Evolutionary conservation across 2,797 vertebrate species (phyloP).

Genomic region (Alouatta caraya): DNA sequence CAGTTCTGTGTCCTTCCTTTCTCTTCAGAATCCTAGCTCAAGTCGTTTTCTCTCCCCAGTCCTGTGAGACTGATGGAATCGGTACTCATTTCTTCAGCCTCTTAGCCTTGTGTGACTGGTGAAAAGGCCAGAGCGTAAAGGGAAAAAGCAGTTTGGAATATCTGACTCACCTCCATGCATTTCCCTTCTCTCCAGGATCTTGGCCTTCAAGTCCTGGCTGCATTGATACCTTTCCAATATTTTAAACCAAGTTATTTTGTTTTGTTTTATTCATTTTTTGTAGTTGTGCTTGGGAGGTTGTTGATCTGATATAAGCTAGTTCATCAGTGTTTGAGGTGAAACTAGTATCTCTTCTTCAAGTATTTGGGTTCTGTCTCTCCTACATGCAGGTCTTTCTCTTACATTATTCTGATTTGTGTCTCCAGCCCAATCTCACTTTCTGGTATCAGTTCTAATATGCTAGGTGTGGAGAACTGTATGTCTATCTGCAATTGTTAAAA

Average conservation of each 20-base stretch:
- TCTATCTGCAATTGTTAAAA: neutral
- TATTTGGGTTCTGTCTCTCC: neutral
- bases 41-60: neutral
- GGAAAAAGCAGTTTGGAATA: neutral
- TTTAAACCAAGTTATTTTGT: neutral
- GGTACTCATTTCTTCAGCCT: neutral
- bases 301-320: neutral
- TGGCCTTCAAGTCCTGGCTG: slow-evolving; percentile 1
- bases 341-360: neutral
- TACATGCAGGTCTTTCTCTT: neutral
- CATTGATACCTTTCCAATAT: neutral
- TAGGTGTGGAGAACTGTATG: neutral
- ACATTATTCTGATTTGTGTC: neutral
- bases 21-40: neutral
- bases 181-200: neutral
- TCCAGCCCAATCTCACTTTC: neutral
- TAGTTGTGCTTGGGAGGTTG: neutral
- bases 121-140: neutral
- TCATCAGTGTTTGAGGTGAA: neutral
- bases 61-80: slow-evolving; percentile 2
- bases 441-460: neutral
- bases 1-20: neutral
- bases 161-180: slow-evolving; percentile 6
- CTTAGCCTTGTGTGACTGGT: neutral
- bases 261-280: neutral